phyloP scores from a whole-genome alignment of 2,888 invertebrate genomes.

The Hydriomena furcata region DNA sequence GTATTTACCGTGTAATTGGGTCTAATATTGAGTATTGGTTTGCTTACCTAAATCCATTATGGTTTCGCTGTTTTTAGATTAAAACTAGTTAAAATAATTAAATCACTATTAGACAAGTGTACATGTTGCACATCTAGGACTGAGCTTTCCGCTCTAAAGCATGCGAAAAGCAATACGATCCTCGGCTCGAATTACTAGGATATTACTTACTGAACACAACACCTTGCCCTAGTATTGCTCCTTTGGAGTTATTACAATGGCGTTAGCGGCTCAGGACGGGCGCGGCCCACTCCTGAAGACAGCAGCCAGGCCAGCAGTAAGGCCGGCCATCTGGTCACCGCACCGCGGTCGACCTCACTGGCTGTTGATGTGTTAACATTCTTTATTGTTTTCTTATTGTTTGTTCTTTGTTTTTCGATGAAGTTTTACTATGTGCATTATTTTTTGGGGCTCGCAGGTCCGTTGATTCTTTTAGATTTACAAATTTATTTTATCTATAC shows the following conservation, averaged over 20 bases:
- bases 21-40: not conserved
- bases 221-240: constrained; percentile 51
- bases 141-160: constrained; percentile 68
- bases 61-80: not conserved
- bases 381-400: constrained; percentile 52
- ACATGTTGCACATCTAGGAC: constrained; percentile 49
- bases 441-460: constrained; percentile 56
- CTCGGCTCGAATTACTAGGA: constrained; percentile 58
- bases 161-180: constrained; percentile 67
- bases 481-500: too few relatives aligned
- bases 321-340: constrained; percentile 68
- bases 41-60: not conserved
- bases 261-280: constrained; percentile 57
- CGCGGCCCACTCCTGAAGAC: constrained; percentile 42
- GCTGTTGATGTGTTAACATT: constrained; percentile 83
- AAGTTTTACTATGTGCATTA: constrained; percentile 60
- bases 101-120: constrained; percentile 13
- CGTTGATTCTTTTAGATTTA: constrained; percentile 31
- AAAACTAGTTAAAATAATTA: not conserved
- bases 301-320: constrained; percentile 34
- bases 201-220: constrained; percentile 68
- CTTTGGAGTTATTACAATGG: constrained; percentile 64
- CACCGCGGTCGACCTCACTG: constrained; percentile 76
- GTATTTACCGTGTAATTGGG: constrained; percentile 10
- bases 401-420: constrained; percentile 48